Conservation (phyloP, 2,797 vertebrate species). For the Ara ararauna region DNA sequence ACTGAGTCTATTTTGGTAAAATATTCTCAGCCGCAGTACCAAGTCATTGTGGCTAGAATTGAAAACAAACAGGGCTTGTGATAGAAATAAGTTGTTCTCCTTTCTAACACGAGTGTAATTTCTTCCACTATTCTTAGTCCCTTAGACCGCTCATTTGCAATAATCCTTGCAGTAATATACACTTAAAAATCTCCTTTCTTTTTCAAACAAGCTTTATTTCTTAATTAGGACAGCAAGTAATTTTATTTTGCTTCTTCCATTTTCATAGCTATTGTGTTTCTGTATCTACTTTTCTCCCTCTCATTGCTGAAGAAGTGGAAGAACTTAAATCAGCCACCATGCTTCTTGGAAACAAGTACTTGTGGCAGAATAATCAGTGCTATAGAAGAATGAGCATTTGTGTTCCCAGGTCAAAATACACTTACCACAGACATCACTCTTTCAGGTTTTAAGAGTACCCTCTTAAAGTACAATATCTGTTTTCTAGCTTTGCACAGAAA, state of each 20-base stretch:
- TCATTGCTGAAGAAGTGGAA: not conserved
- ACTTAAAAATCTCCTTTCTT: not conserved
- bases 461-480: not conserved
- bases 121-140: not conserved
- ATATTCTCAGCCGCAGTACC: conserved; percentile 83
- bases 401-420: not conserved
- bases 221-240: not conserved
- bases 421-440: not conserved
- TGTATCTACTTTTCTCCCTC: not conserved
- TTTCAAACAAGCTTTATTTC: not conserved
- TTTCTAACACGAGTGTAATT: not conserved
- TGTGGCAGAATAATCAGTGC: not conserved
- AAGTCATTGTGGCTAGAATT: conserved; percentile 90
- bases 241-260: not conserved
- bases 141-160: not conserved
- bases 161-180: not conserved
- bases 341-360: not conserved
- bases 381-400: not conserved
- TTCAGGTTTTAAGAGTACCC: not conserved
- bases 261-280: not conserved
- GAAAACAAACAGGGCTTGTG: not conserved
- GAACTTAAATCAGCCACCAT: not conserved
- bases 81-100: not conserved
- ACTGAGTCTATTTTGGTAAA: conserved; percentile 79
- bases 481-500: not conserved